Evolutionary conservation across 2,888 invertebrate genomes (phyloP), one percentile per base, ranked within the genome.

Genomic region (Synanthedon formicaeformis): DNA sequence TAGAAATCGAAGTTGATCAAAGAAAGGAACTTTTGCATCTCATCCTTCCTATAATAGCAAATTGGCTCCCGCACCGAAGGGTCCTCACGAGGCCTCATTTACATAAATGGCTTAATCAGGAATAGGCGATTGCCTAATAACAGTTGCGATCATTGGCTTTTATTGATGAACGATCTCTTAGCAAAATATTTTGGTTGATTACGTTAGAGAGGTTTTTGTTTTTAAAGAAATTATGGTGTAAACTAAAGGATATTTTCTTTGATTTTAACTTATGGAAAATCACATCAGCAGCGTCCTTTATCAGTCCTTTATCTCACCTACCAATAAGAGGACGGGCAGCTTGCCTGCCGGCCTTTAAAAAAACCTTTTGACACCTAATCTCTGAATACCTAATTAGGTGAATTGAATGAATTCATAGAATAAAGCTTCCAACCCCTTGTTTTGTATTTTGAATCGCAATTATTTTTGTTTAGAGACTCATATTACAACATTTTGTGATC

Each of bases 31-130:
- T 55, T 61, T 64, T 59, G 53, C 49, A 49, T 49, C 58, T 54
- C 54, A 48, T 52, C 59, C 53, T 45, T 13, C 45, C 45, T 45
- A 13, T 23, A 62, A 63, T 59, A 54, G 58, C 57, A 55, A 61
- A 62, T 61, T 60, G 60, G 57, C 55, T 53, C 53, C 41, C 57
- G 56, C 50, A 51, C 52, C 51, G 56, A 53, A 56, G 58, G 54
- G 54, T 52, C 55, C n/a, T 52, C 50, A 55, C 53, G 58, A 55
- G 56, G 52, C 54, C 56, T 54, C 57, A 62, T 62, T 59, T 60
- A 56, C 58, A 59, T 61, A 61, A 60, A 57, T 62, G 57, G 56
- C 58, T 59, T 56, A 53, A 59, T 57, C 57, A 56, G 56, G 56
- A 55, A 55, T 54, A 56, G 52, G 50, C 54, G 55, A 52, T 56